phyloP scores from a whole-genome alignment of 2,797 vertebrate genomes.

The Taeniopygia guttata region DNA sequence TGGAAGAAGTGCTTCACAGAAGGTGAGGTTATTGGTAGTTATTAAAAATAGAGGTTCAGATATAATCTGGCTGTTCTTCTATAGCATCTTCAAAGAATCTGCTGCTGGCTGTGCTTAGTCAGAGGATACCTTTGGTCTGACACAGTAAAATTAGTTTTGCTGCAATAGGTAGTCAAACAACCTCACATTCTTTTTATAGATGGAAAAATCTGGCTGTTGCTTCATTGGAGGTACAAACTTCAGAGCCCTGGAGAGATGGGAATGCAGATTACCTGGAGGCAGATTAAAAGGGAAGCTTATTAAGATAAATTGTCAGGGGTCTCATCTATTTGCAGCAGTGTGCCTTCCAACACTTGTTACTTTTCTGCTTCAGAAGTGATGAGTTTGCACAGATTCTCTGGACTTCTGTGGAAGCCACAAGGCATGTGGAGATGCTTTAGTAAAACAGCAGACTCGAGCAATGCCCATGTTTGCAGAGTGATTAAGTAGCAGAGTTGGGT shows the following conservation, averaged over 20 bases:
- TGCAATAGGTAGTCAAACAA: neutral
- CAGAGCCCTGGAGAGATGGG: neutral
- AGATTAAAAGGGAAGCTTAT: neutral
- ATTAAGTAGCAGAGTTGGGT: neutral
- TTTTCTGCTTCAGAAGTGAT: neutral
- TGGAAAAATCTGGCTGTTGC: neutral
- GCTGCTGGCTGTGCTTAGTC: neutral
- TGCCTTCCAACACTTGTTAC: neutral
- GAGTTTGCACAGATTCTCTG: neutral
- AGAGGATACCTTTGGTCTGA: neutral
- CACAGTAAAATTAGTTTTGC: constrained; percentile 3
- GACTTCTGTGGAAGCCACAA: neutral
- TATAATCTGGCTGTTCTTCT: neutral
- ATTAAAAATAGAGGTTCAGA: neutral
- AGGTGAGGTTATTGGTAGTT: neutral
- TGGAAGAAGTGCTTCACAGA: neutral
- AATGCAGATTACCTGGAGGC: neutral
- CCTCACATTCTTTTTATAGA: neutral
- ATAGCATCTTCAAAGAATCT: neutral
- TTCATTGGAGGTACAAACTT: neutral
- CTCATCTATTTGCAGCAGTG: neutral
- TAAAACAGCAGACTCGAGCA: neutral
- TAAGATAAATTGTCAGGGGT: neutral
- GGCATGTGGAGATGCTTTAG: neutral
- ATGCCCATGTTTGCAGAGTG: neutral